Evolutionary conservation across 2,888 invertebrate genomes (phyloP), one percentile per base, ranked within the genome.

Genomic region (Sialis lutaria): DNA sequence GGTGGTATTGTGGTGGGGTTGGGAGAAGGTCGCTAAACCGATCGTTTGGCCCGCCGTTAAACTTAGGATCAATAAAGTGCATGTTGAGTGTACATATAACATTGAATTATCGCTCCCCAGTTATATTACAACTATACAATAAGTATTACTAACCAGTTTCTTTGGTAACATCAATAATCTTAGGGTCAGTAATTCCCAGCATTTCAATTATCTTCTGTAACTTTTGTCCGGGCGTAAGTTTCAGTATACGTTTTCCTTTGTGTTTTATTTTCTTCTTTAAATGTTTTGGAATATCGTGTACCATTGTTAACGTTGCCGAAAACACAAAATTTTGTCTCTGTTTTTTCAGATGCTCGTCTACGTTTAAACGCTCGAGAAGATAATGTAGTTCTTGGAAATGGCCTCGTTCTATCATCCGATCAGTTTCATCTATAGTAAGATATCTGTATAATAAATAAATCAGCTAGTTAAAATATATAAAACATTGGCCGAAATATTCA

Each of bases 351-450:
- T 57, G 59, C 37, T 77, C 75, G 55, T 83, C 79, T 9, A 68
- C 65, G 63, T 96, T 93, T 6, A 97, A 68, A 1, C 79, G 67
- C 53, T 85, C 84, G 5, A 98, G 61, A 37, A 98, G 65, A 9
- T 80, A 74, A 22, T 83, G 76, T 2, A 98, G 63, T 65, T 99
- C 97, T 53, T 87, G 82, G 63, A 97, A 98, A 62, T 98, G 97
- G 0, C 92, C 92, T 53, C 80, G 82, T 61, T 98, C 97, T 10
- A 97, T 69, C 97, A 99, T 97, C 50, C 98, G 75, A 65, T 99
- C 98, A 0, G 97, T 96, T 70, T 99, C 98, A 64, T 99, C 98
- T 54, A 97, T 88, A 0, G 91, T 95, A 51, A 98, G 68, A 64
- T 80, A 90, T 59, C 90, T 91, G 58, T 6, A 56, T 58, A 48